Percentiles rank a stretch among this genome's conserved stretches.
Evolutionary conservation across 2,888 invertebrate genomes (phyloP).

Genomic region (Epirrhoe alternata): DNA sequence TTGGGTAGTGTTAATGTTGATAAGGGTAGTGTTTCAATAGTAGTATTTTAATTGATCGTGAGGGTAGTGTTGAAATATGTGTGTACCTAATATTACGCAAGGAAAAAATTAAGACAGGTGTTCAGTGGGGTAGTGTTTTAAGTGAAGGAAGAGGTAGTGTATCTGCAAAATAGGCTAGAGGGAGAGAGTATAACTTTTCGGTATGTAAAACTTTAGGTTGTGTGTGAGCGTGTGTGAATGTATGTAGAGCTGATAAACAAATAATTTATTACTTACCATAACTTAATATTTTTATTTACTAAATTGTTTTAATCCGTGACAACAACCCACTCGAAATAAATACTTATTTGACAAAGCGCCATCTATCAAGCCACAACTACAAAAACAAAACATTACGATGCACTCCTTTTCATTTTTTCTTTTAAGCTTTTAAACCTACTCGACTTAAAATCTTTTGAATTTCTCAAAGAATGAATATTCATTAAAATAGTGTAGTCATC

Average conservation of each 20-base stretch:
- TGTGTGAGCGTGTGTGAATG: not conserved
- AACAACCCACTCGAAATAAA: constrained; percentile 17
- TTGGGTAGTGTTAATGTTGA: not conserved
- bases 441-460: constrained; percentile 49
- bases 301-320: not conserved
- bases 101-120: not conserved
- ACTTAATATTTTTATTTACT: not conserved
- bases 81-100: not conserved
- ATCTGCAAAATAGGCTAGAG: no score
- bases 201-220: no score
- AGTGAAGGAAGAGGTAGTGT: no score
- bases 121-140: no score
- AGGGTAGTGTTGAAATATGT: not conserved
- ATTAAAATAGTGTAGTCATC: constrained; percentile 77
- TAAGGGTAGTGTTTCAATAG: constrained; percentile 1
- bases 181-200: no score
- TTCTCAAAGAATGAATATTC: constrained; percentile 49
- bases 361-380: constrained; percentile 4
- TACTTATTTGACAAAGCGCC: constrained; percentile 6
- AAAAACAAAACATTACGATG: constrained; percentile 9
- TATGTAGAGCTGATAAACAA: constrained; percentile 13
- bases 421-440: constrained; percentile 45
- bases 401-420: constrained; percentile 14
- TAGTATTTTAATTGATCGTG: no score
- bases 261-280: constrained; percentile 25